Evolutionary conservation across 92 coral and sea anemone species (phyloP).

Genomic region (Porites cylindrica): DNA sequence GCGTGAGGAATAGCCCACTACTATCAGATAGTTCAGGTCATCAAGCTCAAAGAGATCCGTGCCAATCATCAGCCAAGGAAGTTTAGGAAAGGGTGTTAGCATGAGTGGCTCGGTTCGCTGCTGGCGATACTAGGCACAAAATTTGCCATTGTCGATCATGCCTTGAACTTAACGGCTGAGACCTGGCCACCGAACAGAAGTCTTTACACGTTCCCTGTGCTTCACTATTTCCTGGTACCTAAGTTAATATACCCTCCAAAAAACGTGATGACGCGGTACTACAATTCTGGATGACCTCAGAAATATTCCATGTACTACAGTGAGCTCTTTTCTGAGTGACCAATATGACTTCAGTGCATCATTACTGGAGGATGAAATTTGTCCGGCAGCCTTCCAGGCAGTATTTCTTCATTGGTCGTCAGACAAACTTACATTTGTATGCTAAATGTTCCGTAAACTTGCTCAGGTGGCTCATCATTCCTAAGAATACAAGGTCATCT

Average conservation of each 20-base stretch:
- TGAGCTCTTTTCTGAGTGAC: background rate
- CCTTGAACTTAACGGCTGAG: slow-evolving; percentile 45
- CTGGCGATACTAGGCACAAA: slow-evolving; percentile 20
- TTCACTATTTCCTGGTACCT: slow-evolving; percentile 5
- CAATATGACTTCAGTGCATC: slow-evolving; percentile 19
- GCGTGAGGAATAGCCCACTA: slow-evolving; percentile 35
- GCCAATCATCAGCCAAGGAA: slow-evolving; percentile 41
- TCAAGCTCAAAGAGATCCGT: slow-evolving; percentile 22
- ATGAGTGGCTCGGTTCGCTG: slow-evolving; percentile 30
- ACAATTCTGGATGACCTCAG: slow-evolving; percentile 23
- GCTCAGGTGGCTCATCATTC: too few relatives aligned
- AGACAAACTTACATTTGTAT: too few relatives aligned
- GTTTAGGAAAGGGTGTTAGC: slow-evolving; percentile 29
- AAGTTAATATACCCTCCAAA: background rate
- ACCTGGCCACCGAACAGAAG: slow-evolving; percentile 59
- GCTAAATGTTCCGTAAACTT: too few relatives aligned
- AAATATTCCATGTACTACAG: slow-evolving; percentile 10
- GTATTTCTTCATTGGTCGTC: too few relatives aligned
- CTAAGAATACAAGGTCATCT: too few relatives aligned
- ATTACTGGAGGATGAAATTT: background rate
- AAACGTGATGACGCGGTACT: background rate
- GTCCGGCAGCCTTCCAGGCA: slow-evolving; percentile 44
- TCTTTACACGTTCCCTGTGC: slow-evolving; percentile 12
- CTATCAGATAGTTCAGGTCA: slow-evolving; percentile 11
- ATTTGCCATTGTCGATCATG: slow-evolving; percentile 38